phyloP scores from a whole-genome alignment of 2,113 vertebrate species.

The Pangasianodon gigas region DNA sequence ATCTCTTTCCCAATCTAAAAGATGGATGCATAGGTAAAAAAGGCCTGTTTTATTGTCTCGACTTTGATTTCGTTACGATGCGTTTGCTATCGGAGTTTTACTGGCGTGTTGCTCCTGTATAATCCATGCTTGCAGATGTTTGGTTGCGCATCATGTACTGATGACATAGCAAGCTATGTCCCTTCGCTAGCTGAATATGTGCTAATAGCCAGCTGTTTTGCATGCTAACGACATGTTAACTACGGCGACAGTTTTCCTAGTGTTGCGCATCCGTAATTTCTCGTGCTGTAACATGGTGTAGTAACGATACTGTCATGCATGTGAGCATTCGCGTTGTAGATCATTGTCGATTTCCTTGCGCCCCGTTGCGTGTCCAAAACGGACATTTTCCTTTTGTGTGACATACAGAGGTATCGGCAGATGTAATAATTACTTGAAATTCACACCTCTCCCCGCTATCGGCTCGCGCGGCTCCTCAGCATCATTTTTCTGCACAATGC shows the following conservation, averaged over 20 bases:
- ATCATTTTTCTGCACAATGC: slow-evolving; percentile 29
- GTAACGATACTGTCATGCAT: neutral
- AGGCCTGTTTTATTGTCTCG: slow-evolving; percentile 58
- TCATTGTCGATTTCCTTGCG: neutral
- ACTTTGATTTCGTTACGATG: neutral
- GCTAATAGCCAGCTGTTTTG: slow-evolving; percentile 56
- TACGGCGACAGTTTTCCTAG: neutral
- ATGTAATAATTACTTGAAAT: slow-evolving; percentile 48
- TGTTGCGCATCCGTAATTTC: neutral
- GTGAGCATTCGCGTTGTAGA: neutral
- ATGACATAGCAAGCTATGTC: slow-evolving; percentile 16
- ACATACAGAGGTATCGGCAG: slow-evolving; percentile 31
- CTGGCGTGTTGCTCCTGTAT: slow-evolving; percentile 3
- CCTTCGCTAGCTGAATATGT: slow-evolving; percentile 10
- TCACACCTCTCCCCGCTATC: slow-evolving; percentile 34
- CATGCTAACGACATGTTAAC: slow-evolving; percentile 51
- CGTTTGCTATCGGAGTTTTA: slow-evolving; percentile 10
- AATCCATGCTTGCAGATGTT: slow-evolving; percentile 35
- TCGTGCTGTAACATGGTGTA: neutral
- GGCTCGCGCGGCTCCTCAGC: slow-evolving; percentile 33
- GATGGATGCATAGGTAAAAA: slow-evolving; percentile 61
- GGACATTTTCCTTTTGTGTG: slow-evolving; percentile 32
- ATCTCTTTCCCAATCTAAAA: slow-evolving; percentile 62
- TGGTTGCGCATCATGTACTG: slow-evolving; percentile 16
- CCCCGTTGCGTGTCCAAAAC: neutral